A percentile compares a stretch with the other conserved stretches of the same genome.
phyloP scores from a whole-genome alignment of 2,797 vertebrate species.

The Iguana delicatissima region DNA sequence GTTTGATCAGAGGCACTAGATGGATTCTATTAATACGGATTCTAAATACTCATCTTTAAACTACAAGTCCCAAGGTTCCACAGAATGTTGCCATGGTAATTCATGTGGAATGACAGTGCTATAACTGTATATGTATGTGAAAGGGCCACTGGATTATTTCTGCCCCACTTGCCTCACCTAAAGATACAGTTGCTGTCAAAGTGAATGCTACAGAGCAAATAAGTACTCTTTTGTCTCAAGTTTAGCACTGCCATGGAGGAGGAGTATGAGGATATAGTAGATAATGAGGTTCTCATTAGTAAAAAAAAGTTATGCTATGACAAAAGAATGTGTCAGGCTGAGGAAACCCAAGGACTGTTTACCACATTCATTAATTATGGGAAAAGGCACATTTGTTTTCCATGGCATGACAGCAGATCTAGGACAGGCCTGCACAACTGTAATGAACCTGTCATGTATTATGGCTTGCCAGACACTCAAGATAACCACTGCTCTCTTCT shows the following conservation, averaged over 20 bases:
- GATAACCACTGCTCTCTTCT: not conserved
- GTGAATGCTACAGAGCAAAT: not conserved
- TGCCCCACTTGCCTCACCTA: not conserved
- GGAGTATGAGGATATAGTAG: not conserved
- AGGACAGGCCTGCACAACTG: not conserved
- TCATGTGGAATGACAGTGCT: too few species aligned
- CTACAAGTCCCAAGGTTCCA: too few species aligned
- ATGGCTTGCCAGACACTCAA: not conserved
- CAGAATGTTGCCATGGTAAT: too few species aligned
- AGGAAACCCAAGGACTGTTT: slow-evolving; percentile 2
- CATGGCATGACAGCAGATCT: not conserved
- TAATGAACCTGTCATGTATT: not conserved
- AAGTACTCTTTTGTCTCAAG: not conserved
- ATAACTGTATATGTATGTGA: too few species aligned
- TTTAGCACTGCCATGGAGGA: not conserved
- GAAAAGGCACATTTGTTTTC: not conserved
- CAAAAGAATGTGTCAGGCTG: not conserved
- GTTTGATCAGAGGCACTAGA: too few species aligned
- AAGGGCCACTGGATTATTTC: not conserved
- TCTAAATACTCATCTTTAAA: too few species aligned
- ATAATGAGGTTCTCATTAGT: not conserved
- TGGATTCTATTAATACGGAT: too few species aligned
- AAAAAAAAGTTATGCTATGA: not conserved
- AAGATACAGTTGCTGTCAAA: not conserved
- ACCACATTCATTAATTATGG: not conserved